A percentile compares a stretch with the other conserved stretches of the same genome.
phyloP scores from a whole-genome alignment of 1,140 invertebrate species.

The Ceratoteleas bidentatus region DNA sequence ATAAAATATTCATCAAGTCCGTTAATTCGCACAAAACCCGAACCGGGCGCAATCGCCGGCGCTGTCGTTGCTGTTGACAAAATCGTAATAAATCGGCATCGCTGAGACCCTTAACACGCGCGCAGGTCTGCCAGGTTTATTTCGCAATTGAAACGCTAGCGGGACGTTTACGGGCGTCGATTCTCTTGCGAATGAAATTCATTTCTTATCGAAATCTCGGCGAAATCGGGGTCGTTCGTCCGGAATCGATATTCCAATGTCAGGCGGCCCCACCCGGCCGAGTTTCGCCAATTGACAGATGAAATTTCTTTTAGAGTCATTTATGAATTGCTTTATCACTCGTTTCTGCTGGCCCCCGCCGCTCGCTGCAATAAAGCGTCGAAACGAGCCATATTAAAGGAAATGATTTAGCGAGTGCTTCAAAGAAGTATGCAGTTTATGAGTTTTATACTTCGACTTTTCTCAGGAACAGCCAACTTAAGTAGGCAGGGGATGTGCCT shows the following conservation, averaged over 20 bases:
- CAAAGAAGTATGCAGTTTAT: slow-evolving; percentile 46
- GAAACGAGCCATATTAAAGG: slow-evolving; percentile 48
- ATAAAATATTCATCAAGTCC: too few relatives aligned
- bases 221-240: slow-evolving; percentile 9
- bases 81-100: too few relatives aligned
- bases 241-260: slow-evolving; percentile 22
- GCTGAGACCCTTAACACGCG: too few relatives aligned
- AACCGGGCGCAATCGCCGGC: too few relatives aligned
- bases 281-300: slow-evolving; percentile 34
- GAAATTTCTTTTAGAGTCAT: slow-evolving; percentile 36
- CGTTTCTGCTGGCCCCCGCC: slow-evolving; percentile 15
- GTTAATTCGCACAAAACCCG: too few relatives aligned
- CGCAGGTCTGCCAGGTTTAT: too few relatives aligned
- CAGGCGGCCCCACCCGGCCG: background rate
- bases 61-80: too few relatives aligned
- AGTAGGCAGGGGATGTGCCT: slow-evolving; percentile 21
- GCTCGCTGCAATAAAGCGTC: slow-evolving; percentile 33
- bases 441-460: slow-evolving; percentile 48
- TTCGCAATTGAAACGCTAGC: too few relatives aligned
- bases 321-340: slow-evolving; percentile 43
- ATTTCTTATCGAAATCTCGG: slow-evolving; percentile 7
- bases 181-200: slow-evolving; percentile 18
- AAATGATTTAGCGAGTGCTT: slow-evolving; percentile 45
- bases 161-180: background rate
- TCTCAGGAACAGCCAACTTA: slow-evolving; percentile 20